These are phyloP conservation scores for Tiphia femorata DNA, from an alignment of 2,888 invertebrate species.

Conservation along the genomic window DNA sequence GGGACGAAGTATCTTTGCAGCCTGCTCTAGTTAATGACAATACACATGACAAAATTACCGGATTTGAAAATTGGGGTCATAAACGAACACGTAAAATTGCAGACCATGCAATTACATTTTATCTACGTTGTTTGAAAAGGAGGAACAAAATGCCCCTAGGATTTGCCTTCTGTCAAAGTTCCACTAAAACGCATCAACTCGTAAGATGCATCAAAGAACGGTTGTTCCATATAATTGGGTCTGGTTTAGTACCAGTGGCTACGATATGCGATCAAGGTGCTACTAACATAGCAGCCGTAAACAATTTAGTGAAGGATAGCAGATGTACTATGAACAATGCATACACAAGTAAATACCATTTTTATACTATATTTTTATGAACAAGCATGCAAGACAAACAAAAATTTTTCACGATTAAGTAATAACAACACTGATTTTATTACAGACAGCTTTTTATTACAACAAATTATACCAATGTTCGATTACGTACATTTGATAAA, in stretches of 20 bases:
- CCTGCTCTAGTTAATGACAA: background rate
- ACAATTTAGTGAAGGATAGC: background rate
- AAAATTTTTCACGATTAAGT: too few species aligned
- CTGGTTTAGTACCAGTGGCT: background rate
- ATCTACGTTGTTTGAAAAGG: background rate
- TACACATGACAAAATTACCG: conserved; percentile 1
- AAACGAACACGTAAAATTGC: conserved; percentile 2
- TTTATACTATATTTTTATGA: background rate
- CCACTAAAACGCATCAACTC: background rate
- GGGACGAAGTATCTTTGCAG: conserved; percentile 2
- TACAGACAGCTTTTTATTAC: background rate
- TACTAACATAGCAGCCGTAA: background rate
- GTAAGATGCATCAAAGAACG: background rate
- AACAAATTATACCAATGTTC: background rate
- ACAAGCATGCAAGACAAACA: too few species aligned
- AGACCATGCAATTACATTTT: conserved; percentile 7
- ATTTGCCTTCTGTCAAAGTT: background rate
- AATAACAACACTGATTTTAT: background rate
- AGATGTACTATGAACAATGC: background rate
- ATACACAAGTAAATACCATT: background rate
- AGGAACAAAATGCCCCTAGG: background rate
- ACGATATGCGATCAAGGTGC: conserved; percentile 4
- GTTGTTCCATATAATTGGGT: background rate
- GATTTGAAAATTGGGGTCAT: conserved; percentile 1
- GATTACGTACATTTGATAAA: conserved; percentile 9